These are phyloP conservation scores for Drosophila auraria DNA, from an alignment of 1,140 invertebrate genomes.

Conservation along the genomic window DNA sequence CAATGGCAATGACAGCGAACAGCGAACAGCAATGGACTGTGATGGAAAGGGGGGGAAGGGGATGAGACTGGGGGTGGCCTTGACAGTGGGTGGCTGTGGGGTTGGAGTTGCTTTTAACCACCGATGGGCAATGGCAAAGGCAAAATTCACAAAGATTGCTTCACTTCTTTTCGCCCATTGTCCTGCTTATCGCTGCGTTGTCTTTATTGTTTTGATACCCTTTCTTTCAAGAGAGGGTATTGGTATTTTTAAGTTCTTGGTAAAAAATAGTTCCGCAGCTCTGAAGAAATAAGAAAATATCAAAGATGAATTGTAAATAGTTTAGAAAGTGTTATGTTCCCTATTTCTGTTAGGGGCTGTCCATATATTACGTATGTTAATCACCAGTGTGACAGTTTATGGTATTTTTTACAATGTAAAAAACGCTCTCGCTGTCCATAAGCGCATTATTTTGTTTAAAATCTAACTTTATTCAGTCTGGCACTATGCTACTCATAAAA, in stretches of 20 bases:
- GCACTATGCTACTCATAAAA: too few species aligned
- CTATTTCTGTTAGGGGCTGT: too few species aligned
- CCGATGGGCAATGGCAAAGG: slow-evolving; percentile 53
- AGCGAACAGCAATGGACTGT: slow-evolving; percentile 57
- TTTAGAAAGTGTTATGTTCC: too few species aligned
- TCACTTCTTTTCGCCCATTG: slow-evolving; percentile 53
- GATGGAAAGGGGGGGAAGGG: background rate
- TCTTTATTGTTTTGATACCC: slow-evolving; percentile 29
- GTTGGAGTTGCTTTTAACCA: slow-evolving; percentile 43
- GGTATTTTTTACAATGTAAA: too few species aligned
- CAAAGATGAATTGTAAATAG: too few species aligned
- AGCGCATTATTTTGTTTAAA: too few species aligned
- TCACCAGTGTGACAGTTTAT: too few species aligned
- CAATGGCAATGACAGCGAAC: slow-evolving; percentile 83
- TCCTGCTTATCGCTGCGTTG: slow-evolving; percentile 54
- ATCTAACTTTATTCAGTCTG: too few species aligned
- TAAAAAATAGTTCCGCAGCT: too few species aligned
- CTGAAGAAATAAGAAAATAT: too few species aligned
- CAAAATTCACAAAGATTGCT: slow-evolving; percentile 54
- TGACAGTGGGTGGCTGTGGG: slow-evolving; percentile 12
- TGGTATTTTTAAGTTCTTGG: background rate
- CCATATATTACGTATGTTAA: too few species aligned
- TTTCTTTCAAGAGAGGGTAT: background rate
- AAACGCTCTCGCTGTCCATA: too few species aligned
- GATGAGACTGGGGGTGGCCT: background rate